Evolutionary conservation across 2,113 vertebrate genomes (phyloP).

Genomic region (Embiotoca jacksoni): DNA sequence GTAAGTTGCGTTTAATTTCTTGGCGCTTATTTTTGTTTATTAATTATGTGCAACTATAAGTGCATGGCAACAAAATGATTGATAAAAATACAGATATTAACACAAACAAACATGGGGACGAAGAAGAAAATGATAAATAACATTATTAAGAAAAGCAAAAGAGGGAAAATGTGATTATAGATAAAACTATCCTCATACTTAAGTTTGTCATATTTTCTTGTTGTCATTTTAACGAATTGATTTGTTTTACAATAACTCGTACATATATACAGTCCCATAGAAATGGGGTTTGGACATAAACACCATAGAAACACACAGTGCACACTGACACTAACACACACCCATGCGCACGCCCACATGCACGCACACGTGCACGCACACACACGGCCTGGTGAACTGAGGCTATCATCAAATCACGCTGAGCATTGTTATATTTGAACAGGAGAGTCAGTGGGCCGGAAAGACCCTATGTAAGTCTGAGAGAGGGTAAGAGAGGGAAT

Average conservation of each 20-base stretch:
- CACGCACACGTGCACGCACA: constrained; percentile 51
- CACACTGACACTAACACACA: constrained; percentile 19
- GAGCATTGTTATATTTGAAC: constrained; percentile 82
- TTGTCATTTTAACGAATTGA: neutral
- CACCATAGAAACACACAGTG: constrained; percentile 23
- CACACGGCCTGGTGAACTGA: constrained; percentile 65
- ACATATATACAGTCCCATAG: constrained; percentile 5
- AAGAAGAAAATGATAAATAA: neutral
- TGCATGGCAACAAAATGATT: no score
- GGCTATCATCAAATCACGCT: constrained; percentile 82
- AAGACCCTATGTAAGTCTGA: constrained; percentile 76
- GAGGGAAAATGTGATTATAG: neutral
- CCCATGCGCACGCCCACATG: constrained; percentile 34
- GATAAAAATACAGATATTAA: no score
- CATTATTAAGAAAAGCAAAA: neutral
- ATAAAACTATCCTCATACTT: neutral
- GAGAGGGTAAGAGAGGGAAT: constrained; percentile 60
- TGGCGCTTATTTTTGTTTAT: constrained; percentile 1
- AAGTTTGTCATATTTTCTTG: neutral
- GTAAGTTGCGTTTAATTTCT: constrained; percentile 27
- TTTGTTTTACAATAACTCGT: constrained; percentile 3
- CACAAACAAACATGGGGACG: neutral
- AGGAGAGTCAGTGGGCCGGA: constrained; percentile 77
- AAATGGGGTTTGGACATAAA: neutral
- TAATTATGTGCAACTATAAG: no score